phyloP scores from a whole-genome alignment of 2,113 vertebrate genomes.

The Sigmodon hispidus region DNA sequence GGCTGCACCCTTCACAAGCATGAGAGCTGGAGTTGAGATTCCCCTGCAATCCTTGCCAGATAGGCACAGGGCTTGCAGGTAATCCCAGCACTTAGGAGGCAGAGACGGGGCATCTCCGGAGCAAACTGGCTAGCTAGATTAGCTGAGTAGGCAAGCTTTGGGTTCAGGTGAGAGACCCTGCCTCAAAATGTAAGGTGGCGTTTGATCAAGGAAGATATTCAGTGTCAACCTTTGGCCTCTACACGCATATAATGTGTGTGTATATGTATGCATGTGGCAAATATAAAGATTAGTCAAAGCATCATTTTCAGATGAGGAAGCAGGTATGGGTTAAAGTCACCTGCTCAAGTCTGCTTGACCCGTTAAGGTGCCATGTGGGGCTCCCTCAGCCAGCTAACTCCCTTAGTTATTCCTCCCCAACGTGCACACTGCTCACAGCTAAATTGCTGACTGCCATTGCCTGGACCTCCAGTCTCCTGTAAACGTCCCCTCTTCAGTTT shows the following conservation, averaged over 20 bases:
- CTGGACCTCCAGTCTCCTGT: background rate
- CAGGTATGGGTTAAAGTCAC: background rate
- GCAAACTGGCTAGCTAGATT: background rate
- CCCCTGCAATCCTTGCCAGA: background rate
- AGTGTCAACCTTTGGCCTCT: background rate
- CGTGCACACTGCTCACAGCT: background rate
- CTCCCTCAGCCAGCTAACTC: background rate
- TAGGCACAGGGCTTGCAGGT: background rate
- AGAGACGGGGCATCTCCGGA: background rate
- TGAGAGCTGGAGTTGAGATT: background rate
- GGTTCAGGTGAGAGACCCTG: background rate
- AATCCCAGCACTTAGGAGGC: background rate
- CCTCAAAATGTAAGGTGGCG: background rate
- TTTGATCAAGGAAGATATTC: background rate
- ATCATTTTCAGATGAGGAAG: constrained; percentile 42
- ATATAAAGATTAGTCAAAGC: background rate
- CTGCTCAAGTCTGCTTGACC: background rate
- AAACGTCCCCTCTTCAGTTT: background rate
- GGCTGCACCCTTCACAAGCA: background rate
- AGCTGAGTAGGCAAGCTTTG: background rate
- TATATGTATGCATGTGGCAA: no score
- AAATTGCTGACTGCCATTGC: background rate
- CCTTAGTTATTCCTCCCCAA: background rate
- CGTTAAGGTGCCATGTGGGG: background rate
- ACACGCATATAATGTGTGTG: background rate